Base-by-base conservation (phyloP, 2,797 vertebrate species). In the Acipenser oxyrinchus region DNA sequence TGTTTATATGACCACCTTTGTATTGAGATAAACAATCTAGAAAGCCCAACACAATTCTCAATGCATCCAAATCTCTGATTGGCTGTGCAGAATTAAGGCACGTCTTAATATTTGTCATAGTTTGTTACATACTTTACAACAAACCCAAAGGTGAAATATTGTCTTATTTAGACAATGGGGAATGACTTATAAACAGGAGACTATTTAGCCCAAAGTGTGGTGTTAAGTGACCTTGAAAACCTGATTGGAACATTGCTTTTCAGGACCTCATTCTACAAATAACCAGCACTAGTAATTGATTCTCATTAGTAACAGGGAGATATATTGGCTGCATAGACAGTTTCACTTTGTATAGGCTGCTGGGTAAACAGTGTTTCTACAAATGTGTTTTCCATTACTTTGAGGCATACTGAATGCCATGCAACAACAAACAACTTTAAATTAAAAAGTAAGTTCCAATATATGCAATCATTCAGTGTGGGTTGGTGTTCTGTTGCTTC, bases 221-320 rank as follows among this genome's bases (percentile, higher is more conserved):
- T 58, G 12, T 58, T 11, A 58, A 58, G 55, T 58, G 55, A 58
- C 55, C 55, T 58, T 58, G 55, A 58, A 58, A 58, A 58, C 55
- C 55, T 58, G 55, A 58, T n/a, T 58, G 10, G 9, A 58, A 58
- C 12, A 58, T 58, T 58, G 55, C 55, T 58, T 58, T n/a, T 8
- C 55, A 58, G 55, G 55, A 58, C 55, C 10, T 58, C 55, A n/a
- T 58, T 58, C 55, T n/a, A 58, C 55, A 58, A n/a, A 58, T 58
- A 58, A 58, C 55, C 13, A 58, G 12, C 55, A 12, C 55, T 37
- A 58, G 6, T 6, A n/a, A 58, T n/a, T 58, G 55, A 58, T 58
- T 58, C 55, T 58, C 55, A n/a, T 58, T 58, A 58, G 55, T 11
- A 58, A 58, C 55, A 11, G 55, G 10, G 11, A 53, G 13, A 58